Conservation (phyloP, 2,797 vertebrate genomes). For the Scleropages formosus region DNA sequence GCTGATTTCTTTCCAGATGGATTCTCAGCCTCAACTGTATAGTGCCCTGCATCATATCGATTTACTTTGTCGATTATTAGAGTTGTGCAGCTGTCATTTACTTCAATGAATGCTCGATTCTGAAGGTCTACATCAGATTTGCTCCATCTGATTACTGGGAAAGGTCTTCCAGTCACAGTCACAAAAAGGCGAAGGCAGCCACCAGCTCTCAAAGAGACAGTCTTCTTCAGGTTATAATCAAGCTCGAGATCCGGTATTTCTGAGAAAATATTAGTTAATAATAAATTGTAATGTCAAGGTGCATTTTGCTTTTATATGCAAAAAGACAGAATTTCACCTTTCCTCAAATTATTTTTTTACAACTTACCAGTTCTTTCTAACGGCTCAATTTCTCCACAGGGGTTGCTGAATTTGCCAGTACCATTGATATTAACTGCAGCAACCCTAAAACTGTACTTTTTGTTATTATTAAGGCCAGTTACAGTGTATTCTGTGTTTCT, state of each 20-base stretch:
- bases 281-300: neutral
- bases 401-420: slow-evolving; percentile 90
- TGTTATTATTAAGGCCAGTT: slow-evolving; percentile 74
- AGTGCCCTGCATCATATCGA: slow-evolving; percentile 96
- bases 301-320: too few relatives aligned
- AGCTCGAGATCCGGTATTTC: slow-evolving; percentile 97
- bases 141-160: slow-evolving; percentile 86
- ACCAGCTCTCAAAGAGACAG: slow-evolving; percentile 88
- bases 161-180: slow-evolving; percentile 84
- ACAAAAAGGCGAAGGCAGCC: slow-evolving; percentile 85
- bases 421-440: slow-evolving; percentile 90
- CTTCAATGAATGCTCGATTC: slow-evolving; percentile 90
- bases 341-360: slow-evolving; percentile 24
- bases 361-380: slow-evolving; percentile 89
- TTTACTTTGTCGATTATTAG: slow-evolving; percentile 95
- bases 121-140: slow-evolving; percentile 87
- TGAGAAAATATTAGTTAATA: slow-evolving; percentile 50
- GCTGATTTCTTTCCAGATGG: slow-evolving; percentile 92
- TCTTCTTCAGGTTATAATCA: slow-evolving; percentile 92
- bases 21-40: slow-evolving; percentile 89
- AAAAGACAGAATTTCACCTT: slow-evolving; percentile 44
- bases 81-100: slow-evolving; percentile 81
- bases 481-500: slow-evolving; percentile 79
- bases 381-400: slow-evolving; percentile 83
- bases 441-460: slow-evolving; percentile 92